Conservation (phyloP, 2,113 vertebrate species). For the Cercopithecus mona region DNA sequence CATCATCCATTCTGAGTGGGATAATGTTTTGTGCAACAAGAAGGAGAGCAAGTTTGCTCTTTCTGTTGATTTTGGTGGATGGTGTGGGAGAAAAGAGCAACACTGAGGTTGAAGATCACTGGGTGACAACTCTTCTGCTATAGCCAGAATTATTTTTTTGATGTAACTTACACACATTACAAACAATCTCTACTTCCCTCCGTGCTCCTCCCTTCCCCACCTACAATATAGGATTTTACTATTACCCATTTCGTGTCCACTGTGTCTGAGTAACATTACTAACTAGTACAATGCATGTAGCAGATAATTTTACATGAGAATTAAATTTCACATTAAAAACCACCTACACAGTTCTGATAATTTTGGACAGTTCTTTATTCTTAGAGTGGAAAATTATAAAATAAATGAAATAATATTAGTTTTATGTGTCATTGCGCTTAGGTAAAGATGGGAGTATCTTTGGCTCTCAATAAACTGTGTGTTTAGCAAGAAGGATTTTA, state of each 20-base stretch:
- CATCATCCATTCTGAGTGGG: background rate
- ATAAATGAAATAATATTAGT: slow-evolving; percentile 30
- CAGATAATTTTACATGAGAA: background rate
- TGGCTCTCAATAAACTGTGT: background rate
- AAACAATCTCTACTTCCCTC: background rate
- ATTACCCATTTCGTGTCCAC: background rate
- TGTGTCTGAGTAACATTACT: background rate
- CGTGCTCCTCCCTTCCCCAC: background rate
- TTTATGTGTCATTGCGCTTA: background rate
- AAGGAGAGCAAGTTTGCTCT: background rate
- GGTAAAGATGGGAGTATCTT: background rate
- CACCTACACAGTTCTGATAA: background rate
- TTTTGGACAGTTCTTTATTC: background rate
- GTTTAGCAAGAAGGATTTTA: slow-evolving; percentile 37
- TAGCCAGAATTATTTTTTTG: background rate
- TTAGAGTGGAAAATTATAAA: background rate
- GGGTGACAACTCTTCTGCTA: background rate
- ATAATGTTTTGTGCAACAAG: background rate
- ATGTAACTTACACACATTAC: background rate
- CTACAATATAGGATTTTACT: background rate
- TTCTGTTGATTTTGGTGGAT: background rate
- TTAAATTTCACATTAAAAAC: background rate
- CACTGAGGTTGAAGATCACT: background rate
- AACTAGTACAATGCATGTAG: too few species aligned
- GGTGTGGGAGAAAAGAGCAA: background rate